Conservation (phyloP, 2,888 invertebrate species). For the Noctua janthe region DNA sequence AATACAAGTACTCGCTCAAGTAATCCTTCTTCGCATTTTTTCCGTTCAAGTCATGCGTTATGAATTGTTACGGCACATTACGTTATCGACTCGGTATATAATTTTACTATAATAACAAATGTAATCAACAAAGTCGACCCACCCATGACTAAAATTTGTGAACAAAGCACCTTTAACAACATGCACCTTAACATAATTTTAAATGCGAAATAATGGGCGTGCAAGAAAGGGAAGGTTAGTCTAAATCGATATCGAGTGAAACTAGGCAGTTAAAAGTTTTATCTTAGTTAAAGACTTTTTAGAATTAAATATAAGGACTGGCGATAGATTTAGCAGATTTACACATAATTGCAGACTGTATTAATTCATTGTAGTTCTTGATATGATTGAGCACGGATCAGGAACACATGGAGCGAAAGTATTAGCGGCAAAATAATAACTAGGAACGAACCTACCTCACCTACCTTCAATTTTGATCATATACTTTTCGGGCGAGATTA, state of each 20-base stretch:
- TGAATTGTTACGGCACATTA: conserved; percentile 65
- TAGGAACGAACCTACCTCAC: background rate
- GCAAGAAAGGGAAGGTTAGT: background rate
- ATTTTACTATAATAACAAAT: conserved; percentile 65
- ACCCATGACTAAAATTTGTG: conserved; percentile 63
- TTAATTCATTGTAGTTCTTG: background rate
- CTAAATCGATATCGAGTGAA: background rate
- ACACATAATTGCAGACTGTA: background rate
- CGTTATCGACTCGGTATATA: conserved; percentile 61
- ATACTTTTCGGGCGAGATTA: background rate
- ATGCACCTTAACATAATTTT: conserved; percentile 21
- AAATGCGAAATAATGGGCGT: conserved; percentile 9
- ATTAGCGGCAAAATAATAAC: background rate
- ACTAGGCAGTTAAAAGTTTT: background rate
- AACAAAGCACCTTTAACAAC: conserved; percentile 39
- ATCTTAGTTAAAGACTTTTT: background rate
- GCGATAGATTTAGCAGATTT: background rate
- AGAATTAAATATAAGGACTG: background rate
- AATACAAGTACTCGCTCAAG: conserved; percentile 21
- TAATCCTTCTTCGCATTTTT: conserved; percentile 29
- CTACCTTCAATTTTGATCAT: background rate
- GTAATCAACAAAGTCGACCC: conserved; percentile 47
- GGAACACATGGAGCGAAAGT: background rate
- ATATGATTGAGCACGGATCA: background rate
- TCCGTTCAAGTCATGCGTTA: conserved; percentile 56